Evolutionary conservation across 2,888 invertebrate genomes (phyloP).

Genomic region (Dasysyrphus tricinctus): DNA sequence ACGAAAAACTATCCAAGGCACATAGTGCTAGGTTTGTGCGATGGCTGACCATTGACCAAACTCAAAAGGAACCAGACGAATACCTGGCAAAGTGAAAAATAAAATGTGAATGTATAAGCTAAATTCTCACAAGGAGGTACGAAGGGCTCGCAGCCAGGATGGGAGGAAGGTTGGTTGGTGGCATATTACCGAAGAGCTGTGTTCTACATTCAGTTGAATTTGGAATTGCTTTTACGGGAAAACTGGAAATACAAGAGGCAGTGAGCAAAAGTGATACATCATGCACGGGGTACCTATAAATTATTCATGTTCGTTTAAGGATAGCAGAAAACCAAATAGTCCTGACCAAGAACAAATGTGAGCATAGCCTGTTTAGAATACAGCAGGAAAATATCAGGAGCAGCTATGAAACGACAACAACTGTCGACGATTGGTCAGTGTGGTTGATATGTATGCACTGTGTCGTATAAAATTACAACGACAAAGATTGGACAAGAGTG

Average conservation of each 20-base stretch:
- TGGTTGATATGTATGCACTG: neutral
- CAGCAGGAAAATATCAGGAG: neutral
- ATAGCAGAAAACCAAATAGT: slow-evolving; percentile 20
- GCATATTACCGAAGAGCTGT: neutral
- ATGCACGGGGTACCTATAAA: slow-evolving; percentile 20
- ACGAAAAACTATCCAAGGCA: slow-evolving; percentile 1
- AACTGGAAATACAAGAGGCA: neutral
- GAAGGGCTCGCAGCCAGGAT: neutral
- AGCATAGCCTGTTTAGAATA: slow-evolving; percentile 40
- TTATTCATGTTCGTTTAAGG: slow-evolving; percentile 27
- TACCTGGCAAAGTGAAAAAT: neutral
- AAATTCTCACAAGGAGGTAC: neutral
- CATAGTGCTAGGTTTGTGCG: neutral
- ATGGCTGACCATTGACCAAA: slow-evolving; percentile 18
- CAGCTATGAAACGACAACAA: slow-evolving; percentile 2
- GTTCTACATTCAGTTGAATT: slow-evolving; percentile 30
- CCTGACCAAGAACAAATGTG: slow-evolving; percentile 32
- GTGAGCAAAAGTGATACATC: slow-evolving; percentile 19
- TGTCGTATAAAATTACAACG: neutral
- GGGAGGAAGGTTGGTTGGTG: neutral
- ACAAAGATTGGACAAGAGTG: neutral
- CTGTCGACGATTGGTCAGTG: slow-evolving; percentile 2
- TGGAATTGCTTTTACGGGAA: neutral
- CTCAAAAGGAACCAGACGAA: neutral
- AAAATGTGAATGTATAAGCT: neutral